Percentiles rank a stretch among this genome's conserved stretches.
These are phyloP conservation scores for Amblyopsis hoosieri DNA, from an alignment of 2,797 vertebrate genomes.

Conservation along the genomic window DNA sequence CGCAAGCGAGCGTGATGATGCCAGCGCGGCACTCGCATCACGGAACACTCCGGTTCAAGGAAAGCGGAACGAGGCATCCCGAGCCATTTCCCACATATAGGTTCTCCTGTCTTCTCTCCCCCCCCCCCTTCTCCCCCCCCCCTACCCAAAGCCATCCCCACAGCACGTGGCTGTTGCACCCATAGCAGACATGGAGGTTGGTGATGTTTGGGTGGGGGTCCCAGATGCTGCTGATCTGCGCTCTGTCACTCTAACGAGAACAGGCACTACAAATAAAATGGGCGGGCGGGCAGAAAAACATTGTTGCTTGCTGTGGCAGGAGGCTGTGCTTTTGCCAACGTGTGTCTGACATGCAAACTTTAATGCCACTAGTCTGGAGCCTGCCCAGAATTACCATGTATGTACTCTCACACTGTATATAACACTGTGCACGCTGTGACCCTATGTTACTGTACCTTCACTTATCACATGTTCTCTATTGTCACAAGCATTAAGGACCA, in stretches of 20 bases:
- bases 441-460: background rate
- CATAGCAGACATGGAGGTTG: conserved; percentile 44
- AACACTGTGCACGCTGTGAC: conserved; percentile 9
- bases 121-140: background rate
- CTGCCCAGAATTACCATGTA: conserved; percentile 20
- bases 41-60: conserved; percentile 46
- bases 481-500: conserved; percentile 23
- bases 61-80: conserved; percentile 42
- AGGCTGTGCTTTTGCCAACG: conserved; percentile 45
- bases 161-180: conserved; percentile 60
- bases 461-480: background rate
- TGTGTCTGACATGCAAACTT: conserved; percentile 50
- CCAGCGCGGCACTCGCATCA: conserved; percentile 34
- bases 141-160: background rate
- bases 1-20: conserved; percentile 24
- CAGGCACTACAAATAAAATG: conserved; percentile 63
- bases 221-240: conserved; percentile 59
- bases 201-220: conserved; percentile 10
- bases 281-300: conserved; percentile 38
- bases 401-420: conserved; percentile 22
- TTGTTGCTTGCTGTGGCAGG: conserved; percentile 33
- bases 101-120: conserved; percentile 1
- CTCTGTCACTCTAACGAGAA: conserved; percentile 61
- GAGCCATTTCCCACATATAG: conserved; percentile 34
- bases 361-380: conserved; percentile 16